These are phyloP conservation scores for Scaptomyza tumidula DNA, from an alignment of 2,888 invertebrate genomes.

Conservation along the genomic window DNA sequence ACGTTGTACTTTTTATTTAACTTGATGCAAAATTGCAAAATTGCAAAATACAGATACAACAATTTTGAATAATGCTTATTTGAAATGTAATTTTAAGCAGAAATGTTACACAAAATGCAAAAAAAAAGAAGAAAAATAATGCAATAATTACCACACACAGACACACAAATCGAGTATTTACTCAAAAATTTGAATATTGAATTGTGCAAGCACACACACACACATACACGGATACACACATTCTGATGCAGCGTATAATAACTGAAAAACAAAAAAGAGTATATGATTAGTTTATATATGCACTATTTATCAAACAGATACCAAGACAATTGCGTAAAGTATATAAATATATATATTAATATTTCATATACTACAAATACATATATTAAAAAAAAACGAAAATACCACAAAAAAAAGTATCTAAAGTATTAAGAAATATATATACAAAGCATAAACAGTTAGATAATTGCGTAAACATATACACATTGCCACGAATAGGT, in stretches of 20 bases:
- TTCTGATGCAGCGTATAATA: constrained; percentile 25
- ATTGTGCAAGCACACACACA: constrained; percentile 47
- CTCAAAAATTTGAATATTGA: constrained; percentile 40
- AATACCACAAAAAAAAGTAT: constrained; percentile 36
- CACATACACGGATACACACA: constrained; percentile 40
- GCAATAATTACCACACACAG: constrained; percentile 46
- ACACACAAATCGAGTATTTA: constrained; percentile 31
- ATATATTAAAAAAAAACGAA: constrained; percentile 31
- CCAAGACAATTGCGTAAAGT: constrained; percentile 57
- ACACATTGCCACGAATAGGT: too few species aligned
- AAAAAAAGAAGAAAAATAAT: constrained; percentile 22
- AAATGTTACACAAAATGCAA: constrained; percentile 42
- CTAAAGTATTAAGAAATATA: constrained; percentile 52
- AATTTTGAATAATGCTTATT: constrained; percentile 54
- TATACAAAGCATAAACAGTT: constrained; percentile 53
- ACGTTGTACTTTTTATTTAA: constrained; percentile 51
- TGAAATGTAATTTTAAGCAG: constrained; percentile 64
- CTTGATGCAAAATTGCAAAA: constrained; percentile 44
- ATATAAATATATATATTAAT: constrained; percentile 57
- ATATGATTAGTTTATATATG: constrained; percentile 75
- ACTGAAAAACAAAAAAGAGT: constrained; percentile 40
- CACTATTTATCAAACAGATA: constrained; percentile 71
- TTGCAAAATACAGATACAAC: constrained; percentile 25
- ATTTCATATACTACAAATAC: constrained; percentile 49
- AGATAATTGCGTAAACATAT: background rate